phyloP scores from a whole-genome alignment of 1,140 invertebrate species.

The Diprion similis region DNA sequence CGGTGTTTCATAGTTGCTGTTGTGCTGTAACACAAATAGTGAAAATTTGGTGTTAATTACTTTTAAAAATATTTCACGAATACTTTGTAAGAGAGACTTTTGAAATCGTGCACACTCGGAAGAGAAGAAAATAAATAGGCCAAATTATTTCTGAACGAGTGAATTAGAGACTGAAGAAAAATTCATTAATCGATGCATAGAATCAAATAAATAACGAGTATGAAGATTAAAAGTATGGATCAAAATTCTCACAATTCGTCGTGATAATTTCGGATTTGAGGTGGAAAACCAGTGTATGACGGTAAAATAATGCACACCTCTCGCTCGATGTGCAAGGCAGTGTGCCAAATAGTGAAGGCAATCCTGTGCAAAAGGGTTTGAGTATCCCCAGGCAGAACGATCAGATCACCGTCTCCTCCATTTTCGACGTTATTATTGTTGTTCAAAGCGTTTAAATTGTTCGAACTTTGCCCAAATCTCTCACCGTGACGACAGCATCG shows the following conservation, averaged over 20 bases:
- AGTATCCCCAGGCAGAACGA: conserved; percentile 41
- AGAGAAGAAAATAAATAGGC: not conserved
- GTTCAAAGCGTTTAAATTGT: conserved; percentile 31
- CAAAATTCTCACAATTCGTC: too few species aligned
- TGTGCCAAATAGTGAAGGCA: conserved; percentile 70
- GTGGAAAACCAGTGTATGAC: too few species aligned
- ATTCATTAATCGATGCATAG: too few species aligned
- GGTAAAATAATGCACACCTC: conserved; percentile 44
- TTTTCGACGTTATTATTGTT: conserved; percentile 46
- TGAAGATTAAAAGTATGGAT: too few species aligned
- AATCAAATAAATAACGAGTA: too few species aligned
- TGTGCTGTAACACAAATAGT: conserved; percentile 54
- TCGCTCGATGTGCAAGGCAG: conserved; percentile 66
- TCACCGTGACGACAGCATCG: conserved; percentile 50
- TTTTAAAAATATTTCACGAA: too few species aligned
- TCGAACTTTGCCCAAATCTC: not conserved
- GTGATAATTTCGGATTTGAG: too few species aligned
- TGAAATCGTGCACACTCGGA: conserved; percentile 27
- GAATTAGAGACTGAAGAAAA: too few species aligned
- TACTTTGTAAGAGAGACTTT: not conserved
- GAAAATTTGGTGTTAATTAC: not conserved
- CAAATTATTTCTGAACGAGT: conserved; percentile 7
- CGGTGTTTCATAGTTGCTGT: conserved; percentile 54
- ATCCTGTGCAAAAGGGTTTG: conserved; percentile 64
- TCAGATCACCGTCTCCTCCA: conserved; percentile 16